phyloP scores from a whole-genome alignment of 2,797 vertebrate species.

The Aythya fuligula region DNA sequence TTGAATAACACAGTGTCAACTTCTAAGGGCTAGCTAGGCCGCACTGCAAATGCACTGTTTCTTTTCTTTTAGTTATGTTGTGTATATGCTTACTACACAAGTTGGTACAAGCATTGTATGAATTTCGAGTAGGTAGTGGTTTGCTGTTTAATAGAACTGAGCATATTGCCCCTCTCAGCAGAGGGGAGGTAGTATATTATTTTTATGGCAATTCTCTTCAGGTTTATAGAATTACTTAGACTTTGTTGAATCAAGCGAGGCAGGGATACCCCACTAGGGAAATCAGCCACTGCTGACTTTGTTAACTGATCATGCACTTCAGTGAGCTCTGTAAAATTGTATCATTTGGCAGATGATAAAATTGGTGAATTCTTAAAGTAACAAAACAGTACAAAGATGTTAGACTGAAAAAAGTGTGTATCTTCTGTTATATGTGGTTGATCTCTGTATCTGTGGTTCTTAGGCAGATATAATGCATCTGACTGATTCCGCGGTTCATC shows the following conservation, averaged over 20 bases:
- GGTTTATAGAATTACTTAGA: too few species aligned
- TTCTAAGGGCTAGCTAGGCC: background rate
- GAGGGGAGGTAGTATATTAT: background rate
- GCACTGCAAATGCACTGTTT: rapidly evolving
- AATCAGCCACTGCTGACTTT: background rate
- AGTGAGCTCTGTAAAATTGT: background rate
- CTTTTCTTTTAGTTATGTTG: background rate
- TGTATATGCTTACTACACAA: background rate
- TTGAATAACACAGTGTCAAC: background rate
- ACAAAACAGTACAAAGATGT: background rate
- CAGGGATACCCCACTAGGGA: background rate
- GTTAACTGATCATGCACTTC: background rate
- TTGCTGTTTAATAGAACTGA: background rate
- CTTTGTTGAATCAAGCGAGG: background rate
- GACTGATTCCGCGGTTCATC: constrained; percentile 84
- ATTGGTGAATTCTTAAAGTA: background rate
- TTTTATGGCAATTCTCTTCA: background rate
- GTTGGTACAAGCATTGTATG: rapidly evolving
- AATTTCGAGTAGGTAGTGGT: background rate
- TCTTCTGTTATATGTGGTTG: background rate
- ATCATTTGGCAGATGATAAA: background rate
- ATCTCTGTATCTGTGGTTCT: background rate
- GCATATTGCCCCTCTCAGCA: background rate
- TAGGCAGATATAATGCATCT: constrained; percentile 93
- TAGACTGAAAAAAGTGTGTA: background rate